Evolutionary conservation across 1,140 invertebrate genomes (phyloP), one percentile per base, ranked within the genome.

Genomic region (Drosophila takahashii): DNA sequence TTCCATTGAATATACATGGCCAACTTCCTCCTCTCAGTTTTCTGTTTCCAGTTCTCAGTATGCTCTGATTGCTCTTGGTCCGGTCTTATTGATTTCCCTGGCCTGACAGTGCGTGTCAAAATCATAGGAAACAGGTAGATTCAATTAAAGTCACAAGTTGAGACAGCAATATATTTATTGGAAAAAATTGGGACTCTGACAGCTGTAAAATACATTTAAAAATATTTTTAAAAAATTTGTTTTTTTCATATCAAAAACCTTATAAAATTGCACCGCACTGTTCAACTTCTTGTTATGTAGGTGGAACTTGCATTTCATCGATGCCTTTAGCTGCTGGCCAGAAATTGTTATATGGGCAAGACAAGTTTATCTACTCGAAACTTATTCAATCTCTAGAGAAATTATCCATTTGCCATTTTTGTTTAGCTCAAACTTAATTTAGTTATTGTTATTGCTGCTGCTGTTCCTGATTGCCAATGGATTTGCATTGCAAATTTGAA

Each of bases 361-460:
- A 37, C 66, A 70, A 71, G 64, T 71, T 71, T 71, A 65, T 67
- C 64, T 65, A 42, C 64, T 67, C 60, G 60, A 67, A 67, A 66
- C 47, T 44, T 56, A 52, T 50, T 44, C 53, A 44, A 54, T 41
- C 73, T 58, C 47, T 60, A 16, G 41, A 50, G 70, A 64, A 62
- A 74, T 74, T 77, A 71, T 71, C 51, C 67, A 57, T 70, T 42
- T 66, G 22, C 39, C 47, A 18, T 64, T 27, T 50, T 61, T 66
- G 22, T 73, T 79, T 69, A 59, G 72, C 54, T 60, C 53, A 60
- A 80, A 80, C 79, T 81, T 76, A 81, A 79, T 86, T 86, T 69
- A 41, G 44, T 79, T 77, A 69, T 66, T 71, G 80, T 67, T 65
- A 67, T 67, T 65, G 45, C 60, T 58, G 54, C 22, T 22, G 22